A percentile compares a stretch with the other conserved stretches of the same genome.
phyloP scores from a whole-genome alignment of 1,140 invertebrate genomes.

The Hylaeus anthracinus region DNA sequence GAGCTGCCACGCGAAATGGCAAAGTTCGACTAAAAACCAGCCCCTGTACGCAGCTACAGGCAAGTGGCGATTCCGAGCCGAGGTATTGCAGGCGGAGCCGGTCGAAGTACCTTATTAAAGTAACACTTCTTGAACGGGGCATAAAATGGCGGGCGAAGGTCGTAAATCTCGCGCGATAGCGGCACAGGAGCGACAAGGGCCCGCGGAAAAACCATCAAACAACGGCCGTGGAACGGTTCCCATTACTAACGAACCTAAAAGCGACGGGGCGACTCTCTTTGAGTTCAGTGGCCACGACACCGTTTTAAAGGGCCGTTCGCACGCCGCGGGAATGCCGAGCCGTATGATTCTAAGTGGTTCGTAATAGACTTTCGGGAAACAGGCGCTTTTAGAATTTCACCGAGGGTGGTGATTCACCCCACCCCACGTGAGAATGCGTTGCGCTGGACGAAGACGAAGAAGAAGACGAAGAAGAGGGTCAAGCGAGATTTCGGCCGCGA shows the following conservation, averaged over 20 bases:
- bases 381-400: constrained; percentile 64
- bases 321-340: constrained; percentile 44
- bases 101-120: constrained; percentile 27
- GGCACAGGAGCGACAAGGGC: neutral
- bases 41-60: too few relatives aligned
- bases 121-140: neutral
- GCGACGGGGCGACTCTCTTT: constrained; percentile 1
- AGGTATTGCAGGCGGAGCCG: too few relatives aligned
- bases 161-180: constrained; percentile 22
- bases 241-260: constrained; percentile 29
- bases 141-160: constrained; percentile 14
- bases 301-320: constrained; percentile 18
- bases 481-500: constrained; percentile 49
- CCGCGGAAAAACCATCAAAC: constrained; percentile 16
- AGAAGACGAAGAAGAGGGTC: constrained; percentile 51
- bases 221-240: neutral
- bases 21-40: too few relatives aligned
- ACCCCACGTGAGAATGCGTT: constrained; percentile 47
- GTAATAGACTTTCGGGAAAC: constrained; percentile 66
- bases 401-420: constrained; percentile 54
- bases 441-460: neutral
- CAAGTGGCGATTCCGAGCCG: too few relatives aligned
- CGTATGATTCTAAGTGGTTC: constrained; percentile 60
- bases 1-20: too few relatives aligned
- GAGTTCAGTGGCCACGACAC: constrained; percentile 45